Base-by-base conservation (phyloP, 2,888 invertebrate species). In the Nineta flava region DNA sequence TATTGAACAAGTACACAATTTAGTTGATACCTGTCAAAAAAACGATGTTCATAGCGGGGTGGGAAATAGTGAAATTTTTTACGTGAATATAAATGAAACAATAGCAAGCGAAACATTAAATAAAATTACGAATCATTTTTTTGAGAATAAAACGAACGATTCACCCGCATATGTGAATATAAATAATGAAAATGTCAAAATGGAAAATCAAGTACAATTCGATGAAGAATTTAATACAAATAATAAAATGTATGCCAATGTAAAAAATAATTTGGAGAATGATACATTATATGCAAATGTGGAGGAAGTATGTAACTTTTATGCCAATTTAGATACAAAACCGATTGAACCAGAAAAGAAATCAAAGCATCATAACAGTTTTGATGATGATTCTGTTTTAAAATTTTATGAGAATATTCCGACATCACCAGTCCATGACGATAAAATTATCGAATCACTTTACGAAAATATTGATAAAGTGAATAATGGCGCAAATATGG, bases 381-480 rank as follows among this genome's bases (percentile, higher is more conserved):
- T 48, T n/a, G 31, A 16, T 15, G 47, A 49, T 35, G 46, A 19
- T 9, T 13, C 50, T 16, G 48, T 41, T 12, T 13, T 31, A 38
- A 47, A 47, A 38, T 44, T 43, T 10, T 51, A 48, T 13, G 46
- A 48, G 13, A 51, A 47, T 26, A 46, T 47, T 13, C 46, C 45
- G 2, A 52, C 49, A n/a, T 50, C 51, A 35, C 21, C 45, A 4
- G 52, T 54, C 42, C 52, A 52, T 6, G 50, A 53, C 16, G 54
- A 54, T n/a, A 48, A 35, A 45, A 32, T 55, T 4, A 56, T 56
- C 17, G 55, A 56, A 48, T 47, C 44, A 9, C 52, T 55, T 12
- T 56, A 55, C 43, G 49, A 56, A 47, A 55, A 55, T 48, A 51
- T 56, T 31, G 54, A 54, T 38, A 50, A 47, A 13, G 50, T 54